Evolutionary conservation across 2,113 vertebrate genomes (phyloP), one percentile per base, ranked within the genome.

Genomic region (Oncorhynchus masou): DNA sequence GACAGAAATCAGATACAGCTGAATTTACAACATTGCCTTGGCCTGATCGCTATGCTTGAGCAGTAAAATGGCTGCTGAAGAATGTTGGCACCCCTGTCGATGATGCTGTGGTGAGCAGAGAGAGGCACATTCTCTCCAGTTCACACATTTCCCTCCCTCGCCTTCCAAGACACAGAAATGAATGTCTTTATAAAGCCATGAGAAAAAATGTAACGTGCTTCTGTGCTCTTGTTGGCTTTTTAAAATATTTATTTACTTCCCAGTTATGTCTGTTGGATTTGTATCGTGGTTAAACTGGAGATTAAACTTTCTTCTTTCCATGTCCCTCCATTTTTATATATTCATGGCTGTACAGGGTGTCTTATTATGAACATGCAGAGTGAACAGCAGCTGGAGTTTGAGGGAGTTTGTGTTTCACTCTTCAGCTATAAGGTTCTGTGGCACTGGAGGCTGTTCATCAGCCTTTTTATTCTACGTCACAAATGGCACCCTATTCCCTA

Each of bases 71-170:
- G 27, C 59, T 64, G 24, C 59, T 64, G 49, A 64, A 45, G 59
- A 73, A 73, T 73, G 54, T 62, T 64, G 71, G 71, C 71, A 64
- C 12, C 27, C 57, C 13, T 19, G 5, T 31, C 3, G n/a, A 25
- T 51, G 12, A n/a, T n/a, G 48, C 39, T 51, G 39, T 51, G 70
- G n/a, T 45, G n/a, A 51, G 24, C 8, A 19, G 20, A 24, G n/a
- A 22, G 24, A 71, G 45, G 45, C 16, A 71, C 45, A 57, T 51
- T 71, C 70, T 51, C 48, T 54, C 45, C 39, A 49, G 39, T 51
- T 71, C 45, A 27, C 70, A 54, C n/a, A 7, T 71, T 51, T 19
- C n/a, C 16, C 20, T 7, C 57, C 7, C 16, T 60, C 13, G 19
- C 6, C 57, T n/a, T 60, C 57, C n/a, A 22, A 60, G 57, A n/a